Base-by-base conservation (phyloP, 2,797 vertebrate genomes). In the Neosalanx taihuensis region DNA sequence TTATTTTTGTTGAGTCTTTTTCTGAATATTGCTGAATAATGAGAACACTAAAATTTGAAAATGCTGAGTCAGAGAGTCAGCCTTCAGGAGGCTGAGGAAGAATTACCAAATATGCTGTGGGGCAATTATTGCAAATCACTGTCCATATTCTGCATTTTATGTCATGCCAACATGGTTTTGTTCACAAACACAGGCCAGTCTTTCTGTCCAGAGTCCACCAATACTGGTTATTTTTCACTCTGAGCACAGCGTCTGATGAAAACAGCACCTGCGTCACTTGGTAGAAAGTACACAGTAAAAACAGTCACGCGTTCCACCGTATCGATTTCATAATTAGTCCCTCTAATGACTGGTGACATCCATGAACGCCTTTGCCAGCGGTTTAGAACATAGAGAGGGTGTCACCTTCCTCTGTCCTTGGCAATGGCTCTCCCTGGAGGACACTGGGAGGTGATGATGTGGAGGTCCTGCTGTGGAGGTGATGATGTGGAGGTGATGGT, bases 321-420 rank as follows among this genome's bases (percentile, higher is more conserved):
- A 89, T 85, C 84, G 87, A 88, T 85, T 84, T 76, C 73, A 75
- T 80, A 78, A 85, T 85, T 81, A 83, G 69, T 59, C 46, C 9
- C 10, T 41, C 49, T 72, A 82, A 85, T 72, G 74, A 51, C 68
- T 70, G 41, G 67, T 82, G 80, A 83, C 76, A 73, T 82, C 79
- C 74, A 70, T 20, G 33, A 62, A 60, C 4, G 46, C 41, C 35
- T 46, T 15, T 20, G 72, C 61, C 69, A 41, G 46, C 1, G 56
- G 17, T 18, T 20, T 46, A 56, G 30, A n/a, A n/a, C n/a, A 64
- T 20, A 9, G 41, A 69, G 66, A 29, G 3, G 60, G 51, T 31
- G 53, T 64, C 59, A 69, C 60, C 66, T 57, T 51, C 46, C 23
- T n/a, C 18, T 63, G 15, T 51, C 51, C 66, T 20, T n/a, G n/a